These are phyloP conservation scores for Phyto melanocephala DNA, from an alignment of 2,888 invertebrate genomes.

Conservation along the genomic window DNA sequence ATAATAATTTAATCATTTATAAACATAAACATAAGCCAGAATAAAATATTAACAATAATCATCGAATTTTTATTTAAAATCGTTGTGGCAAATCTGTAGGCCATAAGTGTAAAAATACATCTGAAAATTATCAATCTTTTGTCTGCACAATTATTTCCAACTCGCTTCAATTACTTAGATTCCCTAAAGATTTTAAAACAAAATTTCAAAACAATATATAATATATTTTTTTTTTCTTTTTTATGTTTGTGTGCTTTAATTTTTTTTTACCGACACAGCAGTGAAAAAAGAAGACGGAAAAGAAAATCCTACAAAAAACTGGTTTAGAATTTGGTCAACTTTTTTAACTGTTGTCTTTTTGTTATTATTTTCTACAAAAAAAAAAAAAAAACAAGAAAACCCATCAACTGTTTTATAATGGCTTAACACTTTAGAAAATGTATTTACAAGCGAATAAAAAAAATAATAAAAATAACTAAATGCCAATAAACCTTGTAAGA, in stretches of 20 bases:
- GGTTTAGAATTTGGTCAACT: constrained; percentile 36
- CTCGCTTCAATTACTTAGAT: no score
- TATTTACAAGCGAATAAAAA: neutral
- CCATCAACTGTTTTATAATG: constrained; percentile 14
- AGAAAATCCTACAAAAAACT: constrained; percentile 20
- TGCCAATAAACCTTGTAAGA: constrained; percentile 9
- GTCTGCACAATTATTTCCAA: neutral
- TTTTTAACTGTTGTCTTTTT: constrained; percentile 12
- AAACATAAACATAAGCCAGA: no score
- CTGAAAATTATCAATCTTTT: neutral
- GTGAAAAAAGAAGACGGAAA: neutral
- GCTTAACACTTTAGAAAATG: neutral
- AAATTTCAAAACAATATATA: no score
- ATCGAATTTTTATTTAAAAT: no score
- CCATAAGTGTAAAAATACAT: no score
- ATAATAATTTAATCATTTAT: no score
- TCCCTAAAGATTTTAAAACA: no score
- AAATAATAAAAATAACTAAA: neutral
- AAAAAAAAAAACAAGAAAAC: neutral
- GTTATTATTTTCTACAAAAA: neutral
- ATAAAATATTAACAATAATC: no score
- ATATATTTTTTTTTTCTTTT: no score
- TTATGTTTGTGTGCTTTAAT: neutral
- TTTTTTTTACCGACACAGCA: neutral
- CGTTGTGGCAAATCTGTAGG: no score